Evolutionary conservation across 2,113 vertebrate species (phyloP).

Genomic region (Procavia capensis): DNA sequence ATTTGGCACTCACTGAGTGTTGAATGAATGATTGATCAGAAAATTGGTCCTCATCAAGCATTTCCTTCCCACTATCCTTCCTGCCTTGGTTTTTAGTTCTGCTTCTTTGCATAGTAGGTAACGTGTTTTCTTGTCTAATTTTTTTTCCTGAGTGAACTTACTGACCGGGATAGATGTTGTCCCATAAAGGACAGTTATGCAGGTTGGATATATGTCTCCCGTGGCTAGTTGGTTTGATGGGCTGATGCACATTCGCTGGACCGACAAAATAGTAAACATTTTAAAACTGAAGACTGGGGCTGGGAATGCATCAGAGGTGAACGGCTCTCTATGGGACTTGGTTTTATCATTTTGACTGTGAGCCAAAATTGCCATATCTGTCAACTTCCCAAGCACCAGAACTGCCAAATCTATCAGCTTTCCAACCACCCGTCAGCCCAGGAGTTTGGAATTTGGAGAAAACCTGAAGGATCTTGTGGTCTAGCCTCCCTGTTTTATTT

Average conservation of each 20-base stretch:
- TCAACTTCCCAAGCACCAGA: neutral
- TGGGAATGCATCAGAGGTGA: neutral
- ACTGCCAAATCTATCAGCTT: neutral
- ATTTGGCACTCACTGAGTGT: neutral
- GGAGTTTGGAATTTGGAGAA: conserved; percentile 7
- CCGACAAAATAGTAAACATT: neutral
- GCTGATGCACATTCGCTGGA: neutral
- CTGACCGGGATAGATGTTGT: neutral
- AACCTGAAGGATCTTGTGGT: neutral
- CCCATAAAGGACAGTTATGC: neutral
- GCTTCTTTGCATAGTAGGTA: neutral
- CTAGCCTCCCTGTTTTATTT: neutral
- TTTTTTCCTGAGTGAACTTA: neutral
- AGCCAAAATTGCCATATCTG: neutral
- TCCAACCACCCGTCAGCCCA: neutral
- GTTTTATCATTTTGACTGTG: conserved; percentile 21
- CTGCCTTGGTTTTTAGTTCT: neutral
- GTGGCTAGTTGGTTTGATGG: neutral
- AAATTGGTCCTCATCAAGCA: neutral
- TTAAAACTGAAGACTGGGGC: neutral
- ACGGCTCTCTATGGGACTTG: neutral
- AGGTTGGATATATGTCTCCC: neutral
- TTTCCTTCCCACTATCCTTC: neutral
- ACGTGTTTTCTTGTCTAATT: neutral
- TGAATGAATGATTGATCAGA: neutral